Percentiles rank a stretch among this genome's conserved stretches.
Evolutionary conservation across 2,113 vertebrate genomes (phyloP).

Genomic region (Ramphastos sulfuratus): DNA sequence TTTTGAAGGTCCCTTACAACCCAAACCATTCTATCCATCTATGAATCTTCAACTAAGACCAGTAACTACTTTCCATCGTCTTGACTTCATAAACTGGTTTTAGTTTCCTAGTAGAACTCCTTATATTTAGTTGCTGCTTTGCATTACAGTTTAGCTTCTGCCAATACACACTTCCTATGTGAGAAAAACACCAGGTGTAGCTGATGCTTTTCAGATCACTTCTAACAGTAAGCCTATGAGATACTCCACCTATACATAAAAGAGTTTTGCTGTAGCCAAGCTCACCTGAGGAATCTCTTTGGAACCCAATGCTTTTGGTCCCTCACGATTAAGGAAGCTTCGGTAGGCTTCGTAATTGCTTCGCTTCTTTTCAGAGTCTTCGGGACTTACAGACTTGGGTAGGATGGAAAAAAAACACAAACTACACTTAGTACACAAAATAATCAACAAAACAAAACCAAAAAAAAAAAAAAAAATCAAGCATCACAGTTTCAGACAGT

Average conservation of each 20-base stretch:
- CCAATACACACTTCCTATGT: background rate
- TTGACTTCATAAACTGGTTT: background rate
- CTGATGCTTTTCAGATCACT: background rate
- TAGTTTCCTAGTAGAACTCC: background rate
- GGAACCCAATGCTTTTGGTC: slow-evolving; percentile 93
- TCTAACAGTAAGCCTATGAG: background rate
- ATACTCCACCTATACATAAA: rapidly evolving
- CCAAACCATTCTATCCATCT: too few relatives aligned
- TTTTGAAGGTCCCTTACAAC: too few relatives aligned
- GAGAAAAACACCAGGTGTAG: background rate
- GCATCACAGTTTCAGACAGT: background rate
- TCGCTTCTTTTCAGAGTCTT: slow-evolving; percentile 90
- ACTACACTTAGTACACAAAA: background rate
- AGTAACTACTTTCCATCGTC: background rate
- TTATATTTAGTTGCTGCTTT: background rate
- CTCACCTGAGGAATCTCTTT: slow-evolving; percentile 92
- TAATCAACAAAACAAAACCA: background rate
- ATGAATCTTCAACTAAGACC: background rate
- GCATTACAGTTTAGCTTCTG: background rate
- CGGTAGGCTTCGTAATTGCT: slow-evolving; percentile 86
- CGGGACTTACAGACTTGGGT: slow-evolving; percentile 83
- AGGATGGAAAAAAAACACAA: background rate
- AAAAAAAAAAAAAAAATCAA: background rate
- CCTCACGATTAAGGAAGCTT: slow-evolving; percentile 93
- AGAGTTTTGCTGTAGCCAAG: background rate